phyloP scores from a whole-genome alignment of 53 echinoderm and acorn worm genomes.

The Astropecten irregularis region DNA sequence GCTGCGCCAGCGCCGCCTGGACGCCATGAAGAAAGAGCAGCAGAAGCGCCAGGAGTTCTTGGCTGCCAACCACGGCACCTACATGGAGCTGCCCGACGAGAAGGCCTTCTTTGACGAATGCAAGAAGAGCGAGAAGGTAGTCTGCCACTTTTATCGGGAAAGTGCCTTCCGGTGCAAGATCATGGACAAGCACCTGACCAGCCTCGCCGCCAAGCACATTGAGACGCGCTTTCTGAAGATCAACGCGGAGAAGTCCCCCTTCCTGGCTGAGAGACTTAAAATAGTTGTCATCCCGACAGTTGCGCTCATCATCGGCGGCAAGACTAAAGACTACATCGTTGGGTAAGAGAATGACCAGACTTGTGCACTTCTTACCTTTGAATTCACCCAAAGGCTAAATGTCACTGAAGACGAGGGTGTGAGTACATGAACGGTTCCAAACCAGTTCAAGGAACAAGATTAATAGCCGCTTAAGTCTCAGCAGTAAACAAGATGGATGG shows the following conservation, averaged over 20 bases:
- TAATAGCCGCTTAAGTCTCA: too few relatives aligned
- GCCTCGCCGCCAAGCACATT: conserved; percentile 81
- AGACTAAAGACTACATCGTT: conserved; percentile 95
- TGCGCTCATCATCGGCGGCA: conserved; percentile 85
- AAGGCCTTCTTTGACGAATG: conserved; percentile 96
- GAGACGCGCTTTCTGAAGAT: conserved; percentile 98
- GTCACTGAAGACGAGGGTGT: too few relatives aligned
- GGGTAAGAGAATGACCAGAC: conserved; percentile 77
- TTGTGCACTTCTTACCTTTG: not conserved
- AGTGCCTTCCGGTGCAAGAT: conserved; percentile 91
- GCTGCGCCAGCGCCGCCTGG: conserved; percentile 74
- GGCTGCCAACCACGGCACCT: conserved; percentile 80
- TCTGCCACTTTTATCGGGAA: conserved; percentile 94
- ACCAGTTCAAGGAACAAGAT: too few relatives aligned
- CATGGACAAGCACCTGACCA: conserved; percentile 82
- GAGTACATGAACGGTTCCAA: too few relatives aligned
- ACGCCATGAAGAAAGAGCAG: conserved; percentile 76
- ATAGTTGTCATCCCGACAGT: conserved; percentile 88
- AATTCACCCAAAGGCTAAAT: too few relatives aligned
- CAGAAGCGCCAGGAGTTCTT: conserved; percentile 79
- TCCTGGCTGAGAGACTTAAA: conserved; percentile 80
- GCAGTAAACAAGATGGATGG: too few relatives aligned
- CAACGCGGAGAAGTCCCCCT: conserved; percentile 93
- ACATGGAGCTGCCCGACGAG: conserved; percentile 89
- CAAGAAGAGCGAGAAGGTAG: conserved; percentile 91